Base-by-base conservation (phyloP, 2,797 vertebrate genomes). In the Mus spretus region DNA sequence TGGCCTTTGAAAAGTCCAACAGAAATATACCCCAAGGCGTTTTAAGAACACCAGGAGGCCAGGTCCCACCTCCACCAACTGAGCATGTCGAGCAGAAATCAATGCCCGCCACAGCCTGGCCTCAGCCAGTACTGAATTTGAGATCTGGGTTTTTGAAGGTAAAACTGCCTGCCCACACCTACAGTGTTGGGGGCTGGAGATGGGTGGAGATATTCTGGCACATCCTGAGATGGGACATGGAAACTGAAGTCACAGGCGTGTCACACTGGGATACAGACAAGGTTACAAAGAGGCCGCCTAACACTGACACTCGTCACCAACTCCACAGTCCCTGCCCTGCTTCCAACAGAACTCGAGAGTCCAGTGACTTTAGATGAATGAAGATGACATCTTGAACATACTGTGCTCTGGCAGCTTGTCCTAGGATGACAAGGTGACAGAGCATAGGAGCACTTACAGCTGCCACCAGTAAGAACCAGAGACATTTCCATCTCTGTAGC, bases 231-330 rank as follows among this genome's bases (percentile, higher is more conserved):
- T 28, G 67, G 81, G 57, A 67, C 26, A 8, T 0, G 0, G 44
- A 96, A 63, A 83, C 47, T 83, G 81, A 88, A 94, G 47, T 93
- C 81, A 75, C 40, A 14, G 88, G 55, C 84, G 50, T 24, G 67
- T 2, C 28, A 11, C 1, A 24, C 0, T 3, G 34, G 90, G 61
- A 90, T 5, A 44, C 0, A 13, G 22, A 81, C 1, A 5, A 53
- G 20, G 10, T 37, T 6, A 22, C 28, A 82, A 4, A 47, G 75
- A 94, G 75, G n/a, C 31, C 34, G 0, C 0, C 0, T 4, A 10
- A 24, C 8, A 14, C 31, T 1, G 2, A 50, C 55, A 34, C 44
- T 74, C 84, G 20, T 59, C 10, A 37, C 13, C 0, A 13, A 9
- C 53, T 17, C 57, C 28, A 17, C 0, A 2, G 89, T 13, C 50